These are phyloP conservation scores for Tetramorium alpestre DNA, from an alignment of 1,140 invertebrate genomes.

Conservation along the genomic window DNA sequence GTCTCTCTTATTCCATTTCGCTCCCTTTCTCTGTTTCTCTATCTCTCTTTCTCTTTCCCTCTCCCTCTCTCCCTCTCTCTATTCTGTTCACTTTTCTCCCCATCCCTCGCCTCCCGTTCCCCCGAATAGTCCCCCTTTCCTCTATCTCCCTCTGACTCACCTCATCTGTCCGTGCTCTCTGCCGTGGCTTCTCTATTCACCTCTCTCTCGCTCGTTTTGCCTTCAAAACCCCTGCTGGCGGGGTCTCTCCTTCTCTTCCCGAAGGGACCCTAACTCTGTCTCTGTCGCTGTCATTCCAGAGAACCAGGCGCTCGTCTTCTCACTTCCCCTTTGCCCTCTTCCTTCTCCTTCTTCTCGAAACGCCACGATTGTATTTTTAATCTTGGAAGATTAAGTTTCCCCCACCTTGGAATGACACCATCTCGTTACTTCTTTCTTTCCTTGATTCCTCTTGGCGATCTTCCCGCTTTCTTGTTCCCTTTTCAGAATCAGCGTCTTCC, in stretches of 20 bases:
- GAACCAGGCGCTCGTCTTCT: constrained; percentile 6
- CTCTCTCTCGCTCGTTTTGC: constrained; percentile 18
- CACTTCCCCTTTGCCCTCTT: constrained; percentile 27
- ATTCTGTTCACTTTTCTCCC: constrained; percentile 38
- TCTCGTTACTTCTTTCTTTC: constrained; percentile 40
- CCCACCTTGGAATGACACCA: constrained; percentile 31
- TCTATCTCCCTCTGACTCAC: constrained; percentile 14
- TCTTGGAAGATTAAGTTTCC: constrained; percentile 51
- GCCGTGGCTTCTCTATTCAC: constrained; percentile 21
- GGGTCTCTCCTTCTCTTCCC: constrained; percentile 2
- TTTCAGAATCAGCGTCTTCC: not conserved
- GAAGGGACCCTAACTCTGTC: constrained; percentile 20
- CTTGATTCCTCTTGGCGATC: not conserved
- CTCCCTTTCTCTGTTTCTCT: not conserved
- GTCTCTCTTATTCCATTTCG: constrained; percentile 36
- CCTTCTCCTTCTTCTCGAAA: constrained; percentile 11
- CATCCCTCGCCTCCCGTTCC: constrained; percentile 1
- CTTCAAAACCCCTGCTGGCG: constrained; percentile 31
- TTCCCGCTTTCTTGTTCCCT: not conserved
- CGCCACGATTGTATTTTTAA: constrained; percentile 46
- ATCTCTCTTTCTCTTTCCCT: not conserved
- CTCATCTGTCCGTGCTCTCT: constrained; percentile 12
- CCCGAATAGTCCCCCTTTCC: constrained; percentile 27
- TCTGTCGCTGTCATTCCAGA: not conserved
- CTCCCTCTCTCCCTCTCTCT: not conserved